Base-by-base conservation (phyloP, 2,888 invertebrate genomes). In the Cartodere bifasciata region DNA sequence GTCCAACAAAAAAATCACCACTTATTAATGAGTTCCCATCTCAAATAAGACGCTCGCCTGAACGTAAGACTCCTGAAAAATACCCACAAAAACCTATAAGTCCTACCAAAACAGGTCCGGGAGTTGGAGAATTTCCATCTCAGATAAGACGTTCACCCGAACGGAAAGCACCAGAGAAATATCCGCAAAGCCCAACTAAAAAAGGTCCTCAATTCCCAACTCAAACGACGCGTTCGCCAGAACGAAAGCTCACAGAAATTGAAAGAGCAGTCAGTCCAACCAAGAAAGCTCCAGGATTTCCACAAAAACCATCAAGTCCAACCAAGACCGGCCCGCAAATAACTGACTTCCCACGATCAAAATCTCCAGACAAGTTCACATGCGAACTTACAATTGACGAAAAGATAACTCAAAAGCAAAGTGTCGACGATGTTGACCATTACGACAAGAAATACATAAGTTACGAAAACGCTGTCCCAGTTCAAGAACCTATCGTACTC, bases 401-500 rank as follows among this genome's bases (percentile, higher is more conserved):
- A 14, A 27, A 25, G 2, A 23, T 21, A 4, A 29, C 14, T 16
- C 22, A 21, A 21, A 10, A 13, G 4, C 13, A 29, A 22, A 29
- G 22, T 3, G 29, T 29, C 2, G 29, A 13, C 2, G 29, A 29
- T 16, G 22, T 29, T 12, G 29, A 23, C 2, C 15, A 29, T 12
- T n/a, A 17, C 39, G 22, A 31, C 13, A 23, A 13, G 23, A 29
- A 28, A 32, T 23, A 20, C 16, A 26, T 7, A 17, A 36, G 21
- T 12, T 29, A 28, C 11, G 49, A 49, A 42, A 45, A 39, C 21
- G 44, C 31, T 39, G 38, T 49, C 16, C 56, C 57, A 9, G 49
- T 57, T 10, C 46, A 52, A 13, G 59, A 60, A 41, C 54, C 56
- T 7, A 16, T 51, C 4, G 37, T 45, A 12, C 46, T 47, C 12